Evolutionary conservation across 2,888 invertebrate species (phyloP).

Genomic region (Priocnemis perturbator): DNA sequence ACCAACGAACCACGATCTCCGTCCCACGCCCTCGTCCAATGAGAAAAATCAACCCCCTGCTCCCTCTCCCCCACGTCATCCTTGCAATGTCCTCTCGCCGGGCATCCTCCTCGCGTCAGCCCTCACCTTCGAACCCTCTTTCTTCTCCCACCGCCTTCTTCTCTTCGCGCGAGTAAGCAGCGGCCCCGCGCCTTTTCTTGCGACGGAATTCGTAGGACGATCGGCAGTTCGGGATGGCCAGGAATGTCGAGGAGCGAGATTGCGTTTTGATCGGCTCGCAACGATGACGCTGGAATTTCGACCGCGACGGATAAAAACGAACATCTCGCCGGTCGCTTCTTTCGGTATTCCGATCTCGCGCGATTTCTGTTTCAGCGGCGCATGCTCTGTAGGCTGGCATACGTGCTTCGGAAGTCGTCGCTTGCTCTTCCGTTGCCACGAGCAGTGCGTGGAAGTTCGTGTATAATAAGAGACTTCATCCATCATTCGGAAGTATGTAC

Average conservation of each 20-base stretch:
- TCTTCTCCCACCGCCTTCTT: slow-evolving; percentile 1
- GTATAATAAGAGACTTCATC: no score
- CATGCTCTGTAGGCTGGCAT: not conserved
- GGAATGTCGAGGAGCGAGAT: slow-evolving; percentile 3
- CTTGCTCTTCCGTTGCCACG: no score
- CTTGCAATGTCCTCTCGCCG: slow-evolving; percentile 26
- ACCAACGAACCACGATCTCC: slow-evolving; percentile 9
- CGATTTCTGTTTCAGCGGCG: not conserved
- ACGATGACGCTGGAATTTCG: not conserved
- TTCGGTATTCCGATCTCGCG: not conserved
- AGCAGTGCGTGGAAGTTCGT: no score
- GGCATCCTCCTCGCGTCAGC: slow-evolving; percentile 21
- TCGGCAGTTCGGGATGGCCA: slow-evolving; percentile 4
- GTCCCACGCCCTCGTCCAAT: slow-evolving; percentile 64
- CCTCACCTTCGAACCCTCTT: slow-evolving; percentile 9
- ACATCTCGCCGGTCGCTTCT: not conserved
- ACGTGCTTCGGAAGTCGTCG: no score
- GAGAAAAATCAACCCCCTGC: slow-evolving; percentile 66
- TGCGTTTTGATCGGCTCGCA: not conserved
- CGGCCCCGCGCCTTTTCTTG: slow-evolving; percentile 8
- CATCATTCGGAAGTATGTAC: no score
- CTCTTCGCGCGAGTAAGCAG: slow-evolving; percentile 9
- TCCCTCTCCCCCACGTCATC: slow-evolving; percentile 13
- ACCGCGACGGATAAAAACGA: not conserved
- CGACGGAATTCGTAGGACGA: slow-evolving; percentile 13